Conservation (phyloP, 2,113 vertebrate genomes). For the Condylura cristata region DNA sequence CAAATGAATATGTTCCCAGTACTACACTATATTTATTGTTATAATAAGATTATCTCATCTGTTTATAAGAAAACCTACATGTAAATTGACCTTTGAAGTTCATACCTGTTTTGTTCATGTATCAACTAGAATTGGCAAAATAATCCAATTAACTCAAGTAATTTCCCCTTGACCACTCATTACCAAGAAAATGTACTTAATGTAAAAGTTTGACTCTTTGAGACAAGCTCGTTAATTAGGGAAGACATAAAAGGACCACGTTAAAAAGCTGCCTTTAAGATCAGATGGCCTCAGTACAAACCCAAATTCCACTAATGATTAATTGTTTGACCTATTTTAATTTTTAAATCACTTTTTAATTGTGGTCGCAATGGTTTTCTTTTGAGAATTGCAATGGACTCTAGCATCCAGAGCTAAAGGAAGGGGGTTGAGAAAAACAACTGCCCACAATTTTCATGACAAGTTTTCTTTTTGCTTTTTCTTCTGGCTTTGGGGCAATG, state of each 20-base stretch:
- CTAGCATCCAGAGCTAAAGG: not conserved
- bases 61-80: no score
- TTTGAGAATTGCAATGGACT: not conserved
- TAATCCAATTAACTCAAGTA: not conserved
- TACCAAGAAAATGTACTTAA: constrained; percentile 8
- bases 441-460: no score
- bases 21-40: no score
- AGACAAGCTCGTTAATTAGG: not conserved
- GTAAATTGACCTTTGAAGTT: no score
- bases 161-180: not conserved
- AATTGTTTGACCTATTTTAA: not conserved
- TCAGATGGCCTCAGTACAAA: not conserved
- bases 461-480: not conserved
- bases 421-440: not conserved
- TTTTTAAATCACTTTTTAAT: not conserved
- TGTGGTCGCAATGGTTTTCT: not conserved
- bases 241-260: not conserved
- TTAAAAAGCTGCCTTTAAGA: not conserved
- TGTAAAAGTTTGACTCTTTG: not conserved
- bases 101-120: no score
- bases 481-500: not conserved
- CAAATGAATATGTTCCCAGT: no score
- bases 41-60: no score
- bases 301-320: not conserved
- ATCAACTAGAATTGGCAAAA: not conserved